Evolutionary conservation across 2,113 vertebrate species (phyloP), one percentile per base, ranked within the genome.

Genomic region (Chionis minor): DNA sequence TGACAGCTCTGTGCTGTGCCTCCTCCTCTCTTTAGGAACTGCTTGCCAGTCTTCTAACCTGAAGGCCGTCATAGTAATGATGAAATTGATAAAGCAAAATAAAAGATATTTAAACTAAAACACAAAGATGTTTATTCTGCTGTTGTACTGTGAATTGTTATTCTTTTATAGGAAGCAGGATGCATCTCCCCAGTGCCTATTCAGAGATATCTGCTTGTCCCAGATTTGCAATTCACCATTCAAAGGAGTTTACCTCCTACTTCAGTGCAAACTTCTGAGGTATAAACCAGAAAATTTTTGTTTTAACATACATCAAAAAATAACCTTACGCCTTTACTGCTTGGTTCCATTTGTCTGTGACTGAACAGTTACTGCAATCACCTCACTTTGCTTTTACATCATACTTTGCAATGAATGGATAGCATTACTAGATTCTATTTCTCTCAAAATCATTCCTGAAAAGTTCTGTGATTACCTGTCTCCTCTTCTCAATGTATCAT

Each of bases 361-460:
- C 54, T 63, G 63, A 88, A 55, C 47, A 65, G 32, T 44, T 88
- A 45, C n/a, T 85, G 18, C 20, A 62, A 72, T 79, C 61, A 73
- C 52, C 13, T 63, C 44, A 27, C 44, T 86, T 84, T 6, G 1
- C 44, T 75, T 96, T 86, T 91, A n/a, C 10, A 52, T 81, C 59
- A 59, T 88, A n/a, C 10, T 84, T 94, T 74, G 27, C 59, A 83
- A 77, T 20, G 73, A 92, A 74, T 84, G 71, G 86, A 89, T 91
- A 90, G 61, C 69, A 63, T 55, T 65, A n/a, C 13, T 67, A 65
- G 49, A 40, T 65, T 92, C 40, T 73, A n/a, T 97, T 96, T 92
- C 40, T 92, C 52, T 91, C 75, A 79, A 92, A 90, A 95, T 67
- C 30, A 65, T 75, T 88, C 19, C 63, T 91, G 63, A 94, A 75